Percentiles rank a stretch among this genome's conserved stretches.
phyloP scores from a whole-genome alignment of 2,797 vertebrate genomes.

The Clarias pachynema region DNA sequence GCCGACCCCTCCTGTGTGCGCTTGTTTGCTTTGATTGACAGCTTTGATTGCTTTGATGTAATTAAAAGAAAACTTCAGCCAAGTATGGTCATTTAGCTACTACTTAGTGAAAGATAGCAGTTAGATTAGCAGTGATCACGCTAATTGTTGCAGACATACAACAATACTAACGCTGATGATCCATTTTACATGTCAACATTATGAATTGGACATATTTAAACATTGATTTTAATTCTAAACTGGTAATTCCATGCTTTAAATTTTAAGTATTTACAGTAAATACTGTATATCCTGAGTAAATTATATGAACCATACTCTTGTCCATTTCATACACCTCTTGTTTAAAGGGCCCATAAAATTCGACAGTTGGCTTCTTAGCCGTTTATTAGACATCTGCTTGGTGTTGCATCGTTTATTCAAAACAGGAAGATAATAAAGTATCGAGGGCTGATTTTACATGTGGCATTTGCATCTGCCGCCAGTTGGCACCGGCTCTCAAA shows the following conservation, averaged over 20 bases:
- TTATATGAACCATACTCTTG: background rate
- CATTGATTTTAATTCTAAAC: background rate
- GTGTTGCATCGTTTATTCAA: background rate
- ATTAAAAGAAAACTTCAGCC: slow-evolving; percentile 7
- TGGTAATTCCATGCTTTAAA: background rate
- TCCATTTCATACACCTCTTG: background rate
- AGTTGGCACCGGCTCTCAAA: background rate
- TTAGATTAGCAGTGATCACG: background rate
- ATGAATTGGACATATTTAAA: background rate
- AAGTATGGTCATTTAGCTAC: background rate
- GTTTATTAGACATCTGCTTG: background rate
- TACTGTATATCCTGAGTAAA: background rate
- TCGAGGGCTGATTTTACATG: background rate
- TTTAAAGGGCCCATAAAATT: background rate
- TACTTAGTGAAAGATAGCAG: background rate
- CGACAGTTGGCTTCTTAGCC: background rate
- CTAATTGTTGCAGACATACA: background rate
- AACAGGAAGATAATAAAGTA: background rate
- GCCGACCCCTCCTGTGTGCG: slow-evolving; percentile 3
- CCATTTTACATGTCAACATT: background rate
- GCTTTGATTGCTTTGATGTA: background rate
- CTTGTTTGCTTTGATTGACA: background rate
- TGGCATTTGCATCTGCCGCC: background rate
- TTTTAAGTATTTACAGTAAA: background rate
- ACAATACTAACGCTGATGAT: background rate